Percentiles rank a stretch among this genome's conserved stretches.
These are phyloP conservation scores for Sebastes taczanowskii DNA, from an alignment of 2,797 vertebrate genomes.

Conservation along the genomic window DNA sequence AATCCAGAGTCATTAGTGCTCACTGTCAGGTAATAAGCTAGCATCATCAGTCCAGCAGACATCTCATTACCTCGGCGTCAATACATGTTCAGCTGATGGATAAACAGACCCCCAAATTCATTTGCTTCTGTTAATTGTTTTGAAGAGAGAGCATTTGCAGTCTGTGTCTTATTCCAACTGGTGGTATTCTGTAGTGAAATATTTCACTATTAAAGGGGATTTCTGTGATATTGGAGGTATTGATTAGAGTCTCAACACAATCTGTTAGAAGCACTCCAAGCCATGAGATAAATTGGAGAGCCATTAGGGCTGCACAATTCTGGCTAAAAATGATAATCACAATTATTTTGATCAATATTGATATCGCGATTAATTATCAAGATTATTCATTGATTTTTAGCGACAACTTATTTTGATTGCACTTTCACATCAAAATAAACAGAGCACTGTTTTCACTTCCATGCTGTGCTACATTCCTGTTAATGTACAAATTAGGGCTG, in stretches of 20 bases:
- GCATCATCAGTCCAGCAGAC: constrained; percentile 76
- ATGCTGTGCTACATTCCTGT: too few species aligned
- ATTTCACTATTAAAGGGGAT: not conserved
- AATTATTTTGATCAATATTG: too few species aligned
- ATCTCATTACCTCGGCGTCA: constrained; percentile 77
- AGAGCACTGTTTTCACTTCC: too few species aligned
- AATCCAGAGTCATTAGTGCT: constrained; percentile 53
- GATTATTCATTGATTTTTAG: too few species aligned
- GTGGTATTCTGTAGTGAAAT: not conserved
- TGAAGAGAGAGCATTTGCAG: constrained; percentile 39
- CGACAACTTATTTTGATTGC: too few species aligned
- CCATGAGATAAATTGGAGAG: constrained; percentile 17
- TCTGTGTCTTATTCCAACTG: constrained; percentile 7
- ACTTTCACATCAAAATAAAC: too few species aligned
- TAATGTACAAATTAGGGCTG: too few species aligned
- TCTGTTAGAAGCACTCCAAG: not conserved
- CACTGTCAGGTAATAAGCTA: constrained; percentile 56
- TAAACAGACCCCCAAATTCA: constrained; percentile 57
- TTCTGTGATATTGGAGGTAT: constrained; percentile 3
- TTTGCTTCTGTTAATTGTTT: constrained; percentile 66
- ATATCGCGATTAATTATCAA: too few species aligned
- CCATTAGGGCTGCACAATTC: not conserved
- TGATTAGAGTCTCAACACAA: not conserved
- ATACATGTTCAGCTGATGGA: constrained; percentile 74
- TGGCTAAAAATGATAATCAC: too few species aligned